Base-by-base conservation (phyloP, 2,888 invertebrate genomes). In the Cephalotes varians region DNA sequence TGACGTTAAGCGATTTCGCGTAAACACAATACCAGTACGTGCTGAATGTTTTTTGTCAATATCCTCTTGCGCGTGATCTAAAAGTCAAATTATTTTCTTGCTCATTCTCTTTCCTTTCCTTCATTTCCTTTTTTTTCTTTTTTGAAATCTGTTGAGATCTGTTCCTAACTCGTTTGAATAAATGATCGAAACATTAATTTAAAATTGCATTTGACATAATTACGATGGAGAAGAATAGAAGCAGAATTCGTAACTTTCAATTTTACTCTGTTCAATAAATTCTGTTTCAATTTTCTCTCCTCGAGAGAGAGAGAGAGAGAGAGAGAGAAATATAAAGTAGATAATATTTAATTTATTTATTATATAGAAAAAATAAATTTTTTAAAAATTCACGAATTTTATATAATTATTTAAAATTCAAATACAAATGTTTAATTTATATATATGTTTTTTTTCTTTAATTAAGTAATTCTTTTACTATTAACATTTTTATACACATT, bases 1-100 rank as follows among this genome's bases (percentile, higher is more conserved):
- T 37, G 21, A 3, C 15, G 28, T 71, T 40, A 54, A 15, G 21
- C 28, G 76, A 40, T 6, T 47, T 71, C 31, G 40, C 40, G 54
- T 69, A 71, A 71, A 71, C 77, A 77, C 40, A 69, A 77, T 54
- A 37, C 31, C 40, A 28, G 25, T 40, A 76, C 40, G 18, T 40
- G 71, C 77, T 71, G 31, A 69, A 77, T 56, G 40, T 65, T 82
- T 67, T 37, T 58, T 58, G 21, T 18, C 65, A 80, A 80, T 49
- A n/a, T 81, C 18, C 34, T 56, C 49, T 34, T 28, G 64, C 18
- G 54, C 47, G 15, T 54, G 71, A 69, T 71, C 71, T 54, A 76
- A 12, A 40, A 6, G 49, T 64, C 34, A 47, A 76, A 31, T 65
- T 28, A 18, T 49, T 82, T 58, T 58, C 58, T n/a, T 31, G 25